Percentiles rank a stretch among this genome's conserved stretches.
Conservation (phyloP, 2,888 invertebrate genomes). For the Pachycephus smyrnensis region DNA sequence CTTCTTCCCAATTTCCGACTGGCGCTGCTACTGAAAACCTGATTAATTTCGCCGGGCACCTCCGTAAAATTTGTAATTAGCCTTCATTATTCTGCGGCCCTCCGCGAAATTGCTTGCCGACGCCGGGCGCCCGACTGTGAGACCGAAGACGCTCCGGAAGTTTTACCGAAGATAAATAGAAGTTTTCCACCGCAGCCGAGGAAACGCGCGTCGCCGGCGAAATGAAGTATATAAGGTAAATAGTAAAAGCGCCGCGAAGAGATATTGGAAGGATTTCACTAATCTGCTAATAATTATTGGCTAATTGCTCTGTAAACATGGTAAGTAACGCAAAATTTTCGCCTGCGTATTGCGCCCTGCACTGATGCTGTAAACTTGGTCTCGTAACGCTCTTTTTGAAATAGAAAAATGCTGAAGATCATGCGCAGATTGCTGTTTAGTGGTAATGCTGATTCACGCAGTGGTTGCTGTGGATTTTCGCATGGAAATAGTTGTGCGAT, state of each 20-base stretch:
- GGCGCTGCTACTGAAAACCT: constrained; percentile 14
- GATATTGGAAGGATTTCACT: not conserved
- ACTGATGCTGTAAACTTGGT: not conserved
- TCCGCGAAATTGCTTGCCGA: constrained; percentile 29
- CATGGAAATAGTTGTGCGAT: not conserved
- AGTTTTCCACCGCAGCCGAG: constrained; percentile 18
- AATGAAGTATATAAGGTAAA: not conserved
- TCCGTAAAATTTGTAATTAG: constrained; percentile 38
- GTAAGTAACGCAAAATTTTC: not conserved
- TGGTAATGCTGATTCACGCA: not conserved
- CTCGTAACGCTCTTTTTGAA: not conserved
- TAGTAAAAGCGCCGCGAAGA: not conserved
- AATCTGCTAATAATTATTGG: not conserved
- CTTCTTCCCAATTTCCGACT: not conserved
- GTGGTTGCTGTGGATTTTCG: not conserved
- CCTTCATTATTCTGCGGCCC: constrained; percentile 34
- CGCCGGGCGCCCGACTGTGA: not conserved
- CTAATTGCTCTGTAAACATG: not conserved
- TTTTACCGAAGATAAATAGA: constrained; percentile 32
- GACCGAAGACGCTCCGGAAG: not conserved
- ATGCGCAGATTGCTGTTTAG: not conserved
- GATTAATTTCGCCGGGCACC: constrained; percentile 33
- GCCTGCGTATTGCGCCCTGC: not conserved
- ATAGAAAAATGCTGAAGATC: not conserved
- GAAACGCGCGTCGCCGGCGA: not conserved